Percentiles rank a stretch among this genome's conserved stretches.
Conservation (phyloP, 2,113 vertebrate species). For the Lycaon pictus region DNA sequence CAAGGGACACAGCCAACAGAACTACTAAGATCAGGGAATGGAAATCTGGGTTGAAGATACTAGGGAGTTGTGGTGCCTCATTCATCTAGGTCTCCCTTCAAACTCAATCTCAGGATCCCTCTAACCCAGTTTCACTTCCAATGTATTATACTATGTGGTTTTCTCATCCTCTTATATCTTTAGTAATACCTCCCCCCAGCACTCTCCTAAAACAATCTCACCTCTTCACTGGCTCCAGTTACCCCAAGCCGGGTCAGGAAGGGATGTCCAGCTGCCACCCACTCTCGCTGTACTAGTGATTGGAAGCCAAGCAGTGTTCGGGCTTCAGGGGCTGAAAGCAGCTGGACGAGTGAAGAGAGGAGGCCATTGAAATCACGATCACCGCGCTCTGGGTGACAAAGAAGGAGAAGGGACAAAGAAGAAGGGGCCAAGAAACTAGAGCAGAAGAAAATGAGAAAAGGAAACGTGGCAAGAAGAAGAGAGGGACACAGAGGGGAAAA, state of each 20-base stretch:
- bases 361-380: slow-evolving; percentile 96
- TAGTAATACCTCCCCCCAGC: background rate
- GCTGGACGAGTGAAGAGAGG: slow-evolving; percentile 95
- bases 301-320: slow-evolving; percentile 94
- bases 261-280: slow-evolving; percentile 95
- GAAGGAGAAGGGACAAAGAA: slow-evolving; percentile 2
- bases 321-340: slow-evolving; percentile 92
- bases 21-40: background rate
- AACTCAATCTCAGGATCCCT: slow-evolving; percentile 22
- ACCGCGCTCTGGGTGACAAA: slow-evolving; percentile 88
- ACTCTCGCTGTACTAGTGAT: slow-evolving; percentile 95
- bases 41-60: background rate
- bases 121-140: background rate
- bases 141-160: background rate
- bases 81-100: background rate
- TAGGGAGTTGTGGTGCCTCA: background rate
- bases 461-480: background rate
- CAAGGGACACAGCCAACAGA: background rate
- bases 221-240: slow-evolving; percentile 74
- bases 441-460: slow-evolving; percentile 60
- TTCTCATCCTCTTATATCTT: background rate
- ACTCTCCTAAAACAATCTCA: slow-evolving; percentile 44
- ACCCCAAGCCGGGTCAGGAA: slow-evolving; percentile 90
- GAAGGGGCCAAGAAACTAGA: slow-evolving; percentile 53
- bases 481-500: background rate